Conservation (phyloP, 2,797 vertebrate species). For the Spinus pinus region DNA sequence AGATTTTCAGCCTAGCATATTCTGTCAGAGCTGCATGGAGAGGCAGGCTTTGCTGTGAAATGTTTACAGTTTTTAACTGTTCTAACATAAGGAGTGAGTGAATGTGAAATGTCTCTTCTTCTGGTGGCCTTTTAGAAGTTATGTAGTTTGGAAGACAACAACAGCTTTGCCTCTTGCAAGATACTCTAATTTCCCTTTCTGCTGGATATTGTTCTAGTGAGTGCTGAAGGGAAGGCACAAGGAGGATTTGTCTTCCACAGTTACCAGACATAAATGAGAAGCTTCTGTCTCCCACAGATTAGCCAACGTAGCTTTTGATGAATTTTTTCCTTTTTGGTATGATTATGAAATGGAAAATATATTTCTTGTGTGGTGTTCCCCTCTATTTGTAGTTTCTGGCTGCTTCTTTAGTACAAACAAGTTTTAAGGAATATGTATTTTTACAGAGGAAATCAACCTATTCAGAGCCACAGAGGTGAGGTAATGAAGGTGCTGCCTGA, state of each 20-base stretch:
- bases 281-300: background rate
- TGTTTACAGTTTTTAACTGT: background rate
- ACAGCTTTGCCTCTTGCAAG: background rate
- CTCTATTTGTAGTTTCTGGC: background rate
- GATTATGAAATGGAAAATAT: background rate
- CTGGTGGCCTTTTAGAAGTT: background rate
- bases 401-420: background rate
- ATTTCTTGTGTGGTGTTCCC: background rate
- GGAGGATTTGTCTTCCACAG: background rate
- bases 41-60: background rate
- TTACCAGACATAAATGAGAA: background rate
- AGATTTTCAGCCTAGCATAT: background rate
- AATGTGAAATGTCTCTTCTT: background rate
- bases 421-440: background rate
- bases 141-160: background rate
- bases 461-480: background rate
- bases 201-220: background rate
- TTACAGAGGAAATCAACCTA: background rate
- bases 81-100: background rate
- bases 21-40: background rate
- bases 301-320: background rate
- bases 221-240: background rate
- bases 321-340: background rate
- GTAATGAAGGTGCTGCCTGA: background rate
- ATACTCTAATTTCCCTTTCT: background rate